Percentiles rank a stretch among this genome's conserved stretches.
These are phyloP conservation scores for Oxyteleia sp. DNA, from an alignment of 2,888 invertebrate genomes.

Conservation along the genomic window DNA sequence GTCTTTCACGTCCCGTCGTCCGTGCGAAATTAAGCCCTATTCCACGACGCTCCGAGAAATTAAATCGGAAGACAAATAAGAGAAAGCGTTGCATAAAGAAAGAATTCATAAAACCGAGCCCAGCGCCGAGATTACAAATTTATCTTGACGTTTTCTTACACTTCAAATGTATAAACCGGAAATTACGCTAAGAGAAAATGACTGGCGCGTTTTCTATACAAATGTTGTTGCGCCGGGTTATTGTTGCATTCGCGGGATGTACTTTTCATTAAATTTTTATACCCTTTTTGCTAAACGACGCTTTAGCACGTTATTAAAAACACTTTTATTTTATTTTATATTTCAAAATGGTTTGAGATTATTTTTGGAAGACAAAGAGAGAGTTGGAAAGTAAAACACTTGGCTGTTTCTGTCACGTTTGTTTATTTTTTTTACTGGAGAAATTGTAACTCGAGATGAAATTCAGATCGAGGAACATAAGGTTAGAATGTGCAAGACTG, in stretches of 20 bases:
- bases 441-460: not conserved
- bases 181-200: constrained; percentile 34
- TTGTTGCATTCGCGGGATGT: not conserved
- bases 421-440: not conserved
- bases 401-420: not conserved
- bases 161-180: constrained; percentile 45
- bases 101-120: constrained; percentile 37
- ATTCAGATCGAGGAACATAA: not conserved
- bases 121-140: constrained; percentile 38
- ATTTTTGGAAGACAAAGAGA: not conserved
- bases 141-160: constrained; percentile 45
- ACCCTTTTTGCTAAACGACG: not conserved
- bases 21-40: constrained; percentile 79
- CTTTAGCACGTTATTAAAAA: not conserved
- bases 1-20: constrained; percentile 68
- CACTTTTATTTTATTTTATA: too few relatives aligned
- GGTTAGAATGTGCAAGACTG: not conserved
- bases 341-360: not conserved
- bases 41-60: constrained; percentile 66
- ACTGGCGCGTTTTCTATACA: not conserved
- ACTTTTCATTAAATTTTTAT: not conserved
- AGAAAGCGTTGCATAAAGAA: constrained; percentile 52
- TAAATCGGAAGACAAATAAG: constrained; percentile 58
- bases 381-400: not conserved
- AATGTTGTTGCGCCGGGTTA: constrained; percentile 5